Base-by-base conservation (phyloP, 2,113 vertebrate genomes). In the Leptobrachium leishanense region DNA sequence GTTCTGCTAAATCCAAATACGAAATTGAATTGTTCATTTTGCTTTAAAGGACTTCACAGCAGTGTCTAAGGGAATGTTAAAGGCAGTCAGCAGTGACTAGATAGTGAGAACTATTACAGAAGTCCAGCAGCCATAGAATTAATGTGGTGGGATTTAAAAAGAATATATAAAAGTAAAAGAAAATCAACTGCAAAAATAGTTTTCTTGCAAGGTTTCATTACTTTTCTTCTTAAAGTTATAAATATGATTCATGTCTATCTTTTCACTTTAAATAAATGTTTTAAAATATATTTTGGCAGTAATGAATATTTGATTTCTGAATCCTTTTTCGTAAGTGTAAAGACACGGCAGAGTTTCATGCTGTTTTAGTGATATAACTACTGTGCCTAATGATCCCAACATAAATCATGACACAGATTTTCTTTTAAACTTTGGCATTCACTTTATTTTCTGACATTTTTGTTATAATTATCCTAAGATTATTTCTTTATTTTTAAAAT, bases 21-120 rank as follows among this genome's bases (percentile, higher is more conserved):
- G 78, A 81, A 81, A 81, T 81, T 74, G 78, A 74, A 81, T 81
- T 81, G 78, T 81, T 74, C 78, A 74, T 81, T 81, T 79, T 74
- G 50, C 78, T 81, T 81, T 81, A 81, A 81, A 81, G 53, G 64
- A 81, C 63, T 72, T 81, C 78, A 74, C 53, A 68, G 71, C 54
- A 13, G 64, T 41, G 67, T 68, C 63, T 55, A 20, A 68, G 65
- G 71, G 77, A 74, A 79, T 62, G 57, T 62, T 74, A 53, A 64
- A 81, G 64, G 71, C 78, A 81, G 71, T 81, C 72, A 74, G 78
- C 78, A 68, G 71, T 74, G 78, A 74, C 78, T 74, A 81, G 78
- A 81, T 74, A 74, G 64, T 54, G 55, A 65, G 78, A 68, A 50
- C 72, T 74, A 81, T 81, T 74, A 74, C 64, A 81, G 70, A 74